Evolutionary conservation across 2,797 vertebrate species (phyloP).

Genomic region (Cuniculus paca): DNA sequence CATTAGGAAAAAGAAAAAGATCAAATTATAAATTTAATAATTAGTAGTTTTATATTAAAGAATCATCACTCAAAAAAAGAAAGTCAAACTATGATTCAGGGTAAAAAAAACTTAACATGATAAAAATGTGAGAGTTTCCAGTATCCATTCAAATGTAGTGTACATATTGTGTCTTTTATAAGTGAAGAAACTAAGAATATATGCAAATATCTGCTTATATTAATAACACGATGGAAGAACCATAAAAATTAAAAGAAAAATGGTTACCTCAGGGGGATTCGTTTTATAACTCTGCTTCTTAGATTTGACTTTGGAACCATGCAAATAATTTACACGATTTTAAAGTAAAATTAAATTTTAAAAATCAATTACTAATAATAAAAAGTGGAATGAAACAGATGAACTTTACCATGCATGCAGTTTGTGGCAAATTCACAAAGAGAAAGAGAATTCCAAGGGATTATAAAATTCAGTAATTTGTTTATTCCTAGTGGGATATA

Average conservation of each 20-base stretch:
- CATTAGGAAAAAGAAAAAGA: neutral
- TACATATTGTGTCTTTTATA: neutral
- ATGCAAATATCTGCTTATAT: neutral
- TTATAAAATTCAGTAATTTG: neutral
- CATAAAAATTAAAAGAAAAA: slow-evolving; percentile 64
- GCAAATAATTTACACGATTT: slow-evolving; percentile 63
- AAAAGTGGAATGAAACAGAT: slow-evolving; percentile 50
- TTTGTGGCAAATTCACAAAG: slow-evolving; percentile 32
- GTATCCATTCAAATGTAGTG: neutral
- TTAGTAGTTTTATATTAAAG: neutral
- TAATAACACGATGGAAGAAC: neutral
- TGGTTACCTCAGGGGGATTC: neutral
- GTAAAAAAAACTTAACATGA: neutral
- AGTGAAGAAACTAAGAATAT: neutral
- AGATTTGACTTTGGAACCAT: slow-evolving; percentile 21
- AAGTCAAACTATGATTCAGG: neutral
- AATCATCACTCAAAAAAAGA: neutral
- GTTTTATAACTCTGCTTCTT: slow-evolving; percentile 36
- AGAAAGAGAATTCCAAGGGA: neutral
- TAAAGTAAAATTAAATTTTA: slow-evolving; percentile 63
- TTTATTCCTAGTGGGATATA: neutral
- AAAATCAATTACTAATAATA: slow-evolving; percentile 38
- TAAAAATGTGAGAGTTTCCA: neutral
- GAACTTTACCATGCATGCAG: neutral
- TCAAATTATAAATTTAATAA: neutral